Base-by-base conservation (phyloP, 2,113 vertebrate genomes). In the Empidonax alnorum region DNA sequence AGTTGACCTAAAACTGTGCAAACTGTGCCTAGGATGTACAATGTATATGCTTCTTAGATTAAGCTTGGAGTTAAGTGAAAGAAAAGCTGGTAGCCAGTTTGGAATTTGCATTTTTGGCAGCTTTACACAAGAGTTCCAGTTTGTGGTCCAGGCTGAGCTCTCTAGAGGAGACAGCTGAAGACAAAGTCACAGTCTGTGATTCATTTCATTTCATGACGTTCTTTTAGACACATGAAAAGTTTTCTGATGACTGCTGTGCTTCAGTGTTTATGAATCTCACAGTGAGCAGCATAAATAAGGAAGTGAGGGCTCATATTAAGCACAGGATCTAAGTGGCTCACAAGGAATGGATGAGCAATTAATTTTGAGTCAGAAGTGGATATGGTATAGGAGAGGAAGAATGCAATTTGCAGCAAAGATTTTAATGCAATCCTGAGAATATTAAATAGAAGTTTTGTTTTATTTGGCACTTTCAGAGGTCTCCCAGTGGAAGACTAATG, bases 31-130 rank as follows among this genome's bases (percentile, higher is more conserved):
- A 52, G 62, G 4, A 16, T 72, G 33, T 44, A 33, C 24, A 41
- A 4, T 30, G 9, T 16, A 21, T 66, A 44, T 65, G 9, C 3
- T 76, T 73, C 89, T 89, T 72, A 55, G 35, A 50, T 68, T 65
- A 63, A 58, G 33, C 76, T 52, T 42, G 13, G 12, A 11, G 62
- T 62, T 67, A 89, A 77, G 27, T 49, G 28, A 84, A 72, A 77
- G 22, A 10, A 86, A 92, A 86, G n/a, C 46, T 53, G 44, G 22
- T 42, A 81, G 41, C 14, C n/a, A 33, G 44, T 81, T 74, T 61
- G 23, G 49, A 72, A 85, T 81, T 84, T 86, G 78, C 58, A 28
- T 85, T 95, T 96, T 88, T 95, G 81, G 42, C 79, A 90, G 76
- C 41, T 77, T 86, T 66, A 58, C 28, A 17, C 6, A 33, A 6